Evolutionary conservation across 2,888 invertebrate species (phyloP).

Genomic region (Sabatieria punctata): DNA sequence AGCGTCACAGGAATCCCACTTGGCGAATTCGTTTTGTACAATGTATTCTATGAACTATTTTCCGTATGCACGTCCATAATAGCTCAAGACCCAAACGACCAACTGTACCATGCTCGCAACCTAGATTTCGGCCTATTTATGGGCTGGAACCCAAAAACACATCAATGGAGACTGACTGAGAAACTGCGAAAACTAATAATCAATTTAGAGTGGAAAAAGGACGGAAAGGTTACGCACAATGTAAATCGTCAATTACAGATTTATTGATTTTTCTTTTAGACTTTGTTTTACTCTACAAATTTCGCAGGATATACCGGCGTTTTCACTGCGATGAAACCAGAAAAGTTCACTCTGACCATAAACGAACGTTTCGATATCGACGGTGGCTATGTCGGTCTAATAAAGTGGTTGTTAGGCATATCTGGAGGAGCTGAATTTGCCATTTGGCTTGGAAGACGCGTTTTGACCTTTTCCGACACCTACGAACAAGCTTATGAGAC

Average conservation of each 20-base stretch:
- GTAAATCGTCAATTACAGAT: too few species aligned
- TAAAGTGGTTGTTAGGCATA: slow-evolving; percentile 32
- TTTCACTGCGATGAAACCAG: slow-evolving; percentile 36
- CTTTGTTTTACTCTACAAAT: slow-evolving; percentile 38
- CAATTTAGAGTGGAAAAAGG: too few species aligned
- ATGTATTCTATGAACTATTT: slow-evolving; percentile 44
- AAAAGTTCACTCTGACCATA: slow-evolving; percentile 20
- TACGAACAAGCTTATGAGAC: too few species aligned
- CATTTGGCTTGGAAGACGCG: too few species aligned
- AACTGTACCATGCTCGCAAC: too few species aligned
- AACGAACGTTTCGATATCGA: slow-evolving; percentile 40
- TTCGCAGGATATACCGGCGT: slow-evolving; percentile 43
- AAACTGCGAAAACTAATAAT: too few species aligned
- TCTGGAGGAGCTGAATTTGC: too few species aligned
- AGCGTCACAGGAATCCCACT: slow-evolving; percentile 19
- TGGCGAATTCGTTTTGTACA: slow-evolving; percentile 41
- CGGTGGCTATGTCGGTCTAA: slow-evolving; percentile 40
- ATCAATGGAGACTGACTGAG: too few species aligned
- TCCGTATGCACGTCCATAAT: slow-evolving; percentile 43
- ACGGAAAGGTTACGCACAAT: slow-evolving; percentile 38
- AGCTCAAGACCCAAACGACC: slow-evolving; percentile 35
- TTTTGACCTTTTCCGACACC: too few species aligned
- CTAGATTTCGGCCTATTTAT: too few species aligned
- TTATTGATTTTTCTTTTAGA: too few species aligned
- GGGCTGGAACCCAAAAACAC: too few species aligned